Evolutionary conservation across 2,797 vertebrate genomes (phyloP), one percentile per base, ranked within the genome.

Genomic region (Sebastes nivosus): DNA sequence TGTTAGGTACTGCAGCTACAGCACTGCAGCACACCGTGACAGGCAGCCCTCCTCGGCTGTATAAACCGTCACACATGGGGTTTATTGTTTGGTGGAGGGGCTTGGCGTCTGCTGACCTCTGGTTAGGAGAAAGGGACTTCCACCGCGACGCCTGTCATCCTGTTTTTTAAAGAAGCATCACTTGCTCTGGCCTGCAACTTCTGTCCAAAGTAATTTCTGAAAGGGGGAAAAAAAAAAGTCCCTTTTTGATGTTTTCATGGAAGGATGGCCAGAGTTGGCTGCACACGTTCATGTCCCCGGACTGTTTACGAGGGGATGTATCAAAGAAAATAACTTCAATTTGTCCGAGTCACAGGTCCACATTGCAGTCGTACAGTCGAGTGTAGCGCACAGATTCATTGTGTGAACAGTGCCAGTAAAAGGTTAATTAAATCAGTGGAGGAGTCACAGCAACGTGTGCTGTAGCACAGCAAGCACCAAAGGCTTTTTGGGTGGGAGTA

Each of bases 371-470:
- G n/a, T 87, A 77, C 70, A 80, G 72, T 73, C 18, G 74, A 81
- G 72, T 64, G 16, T 68, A 30, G 83, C 84, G 73, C 83, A n/a
- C 77, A n/a, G 78, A 66, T 76, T 87, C 64, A 81, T 88, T 89
- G 84, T 82, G 87, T 79, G 86, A 90, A 87, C 57, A 27, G 79
- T 83, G 80, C 89, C 85, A 85, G 84, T 58, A 83, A 88, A 93
- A 94, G 93, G 94, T 94, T 93, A 94, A 94, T 93, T 89, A 92
- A 94, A 93, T 92, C 87, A 91, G 91, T 78, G 10, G 86, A 86
- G 80, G 87, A 93, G 91, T 90, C 84, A 77, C 64, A 69, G 79
- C 72, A 78, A 84, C 90, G 89, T 89, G 89, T 87, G 85, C 81
- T 85, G 87, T 77, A 80, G 88, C 89, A 80, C 87, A 91, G 89